These are phyloP conservation scores for Strigamia transsilvanica DNA, from an alignment of 2,888 invertebrate species.

Conservation along the genomic window DNA sequence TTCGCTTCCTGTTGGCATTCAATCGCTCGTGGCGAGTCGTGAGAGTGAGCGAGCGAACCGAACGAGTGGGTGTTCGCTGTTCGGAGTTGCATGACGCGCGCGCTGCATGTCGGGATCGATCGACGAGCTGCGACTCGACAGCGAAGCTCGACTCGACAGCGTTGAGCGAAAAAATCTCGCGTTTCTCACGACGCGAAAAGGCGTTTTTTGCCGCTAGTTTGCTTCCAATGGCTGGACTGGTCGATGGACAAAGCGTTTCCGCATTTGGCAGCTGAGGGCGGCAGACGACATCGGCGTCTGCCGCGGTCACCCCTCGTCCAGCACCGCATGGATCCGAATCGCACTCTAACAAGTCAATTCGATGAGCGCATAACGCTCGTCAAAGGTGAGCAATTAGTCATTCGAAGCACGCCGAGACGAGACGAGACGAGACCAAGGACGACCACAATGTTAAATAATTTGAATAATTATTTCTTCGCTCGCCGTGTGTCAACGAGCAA, in stretches of 20 bases:
- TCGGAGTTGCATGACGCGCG: no score
- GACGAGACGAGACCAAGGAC: not conserved
- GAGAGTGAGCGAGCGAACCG: no score
- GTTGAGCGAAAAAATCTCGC: no score
- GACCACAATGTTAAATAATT: not conserved
- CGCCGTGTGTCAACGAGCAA: no score
- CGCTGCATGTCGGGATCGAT: not conserved
- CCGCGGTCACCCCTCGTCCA: conserved; percentile 47
- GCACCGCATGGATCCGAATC: conserved; percentile 54
- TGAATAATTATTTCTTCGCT: no score
- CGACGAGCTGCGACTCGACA: not conserved
- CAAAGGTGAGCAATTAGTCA: conserved; percentile 48
- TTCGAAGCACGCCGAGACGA: not conserved
- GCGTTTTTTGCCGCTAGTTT: not conserved
- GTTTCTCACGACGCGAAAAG: not conserved
- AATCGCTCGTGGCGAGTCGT: no score
- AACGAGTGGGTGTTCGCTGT: no score
- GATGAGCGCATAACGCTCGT: conserved; percentile 52
- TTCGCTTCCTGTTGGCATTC: no score
- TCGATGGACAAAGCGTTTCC: conserved; percentile 8
- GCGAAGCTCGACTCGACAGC: not conserved
- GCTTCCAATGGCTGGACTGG: not conserved
- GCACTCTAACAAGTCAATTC: conserved; percentile 48
- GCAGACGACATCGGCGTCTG: not conserved
- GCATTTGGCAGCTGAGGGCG: not conserved